Percentiles rank a stretch among this genome's conserved stretches.
Evolutionary conservation across 2,113 vertebrate genomes (phyloP).

Genomic region (human (Homo sapiens)): GRCh38 chr2:209502001-209502500

Average conservation of each 20-base stretch:
- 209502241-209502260: rapidly evolving
- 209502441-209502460: background rate
- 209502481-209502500: background rate
- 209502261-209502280: background rate
- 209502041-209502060: background rate
- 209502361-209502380: background rate
- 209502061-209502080: background rate
- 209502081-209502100: background rate
- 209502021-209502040: background rate
- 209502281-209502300: background rate
- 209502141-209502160: background rate
- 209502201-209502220: background rate
- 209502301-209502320: background rate
- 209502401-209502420: background rate
- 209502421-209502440: background rate
- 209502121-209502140: background rate
- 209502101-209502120: background rate
- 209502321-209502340: background rate
- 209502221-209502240: background rate
- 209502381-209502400: background rate
- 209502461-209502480: background rate
- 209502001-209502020: background rate
- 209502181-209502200: background rate
- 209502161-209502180: background rate
- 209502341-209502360: background rate